Conservation (phyloP, 2,888 invertebrate genomes). For the Drosophila pullipes region DNA sequence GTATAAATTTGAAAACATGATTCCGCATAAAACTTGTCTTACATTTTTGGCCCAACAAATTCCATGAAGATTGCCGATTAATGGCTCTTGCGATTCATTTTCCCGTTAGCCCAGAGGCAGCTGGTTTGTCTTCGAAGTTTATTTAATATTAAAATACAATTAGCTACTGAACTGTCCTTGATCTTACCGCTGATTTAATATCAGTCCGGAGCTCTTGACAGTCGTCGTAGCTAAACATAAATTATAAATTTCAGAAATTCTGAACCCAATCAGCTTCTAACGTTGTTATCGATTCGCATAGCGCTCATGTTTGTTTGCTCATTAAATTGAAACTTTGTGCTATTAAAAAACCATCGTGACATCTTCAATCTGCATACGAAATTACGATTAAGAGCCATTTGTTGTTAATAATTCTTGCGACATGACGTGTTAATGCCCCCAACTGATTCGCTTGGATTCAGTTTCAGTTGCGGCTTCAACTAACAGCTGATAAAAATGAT, state of each 20-base stretch:
- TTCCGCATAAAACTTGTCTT: background rate
- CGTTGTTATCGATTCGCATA: conserved; percentile 53
- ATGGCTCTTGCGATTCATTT: background rate
- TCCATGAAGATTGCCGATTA: background rate
- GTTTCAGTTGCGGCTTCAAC: background rate
- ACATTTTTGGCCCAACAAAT: background rate
- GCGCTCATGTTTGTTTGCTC: conserved; percentile 17
- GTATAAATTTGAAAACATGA: background rate
- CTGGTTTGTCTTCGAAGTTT: conserved; percentile 24
- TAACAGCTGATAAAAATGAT: conserved; percentile 16
- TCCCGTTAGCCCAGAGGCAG: conserved; percentile 19
- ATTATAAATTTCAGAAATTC: conserved; percentile 14
- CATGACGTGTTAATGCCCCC: conserved; percentile 47
- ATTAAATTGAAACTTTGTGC: conserved; percentile 29
- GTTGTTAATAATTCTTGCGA: conserved; percentile 24
- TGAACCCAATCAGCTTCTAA: conserved; percentile 14
- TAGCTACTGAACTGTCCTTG: conserved; percentile 56
- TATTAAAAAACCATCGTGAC: conserved; percentile 47
- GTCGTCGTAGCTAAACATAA: conserved; percentile 16
- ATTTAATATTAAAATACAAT: background rate
- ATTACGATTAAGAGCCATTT: conserved; percentile 28
- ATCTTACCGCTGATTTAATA: conserved; percentile 62
- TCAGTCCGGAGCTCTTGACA: conserved; percentile 1
- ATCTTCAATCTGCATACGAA: conserved; percentile 60
- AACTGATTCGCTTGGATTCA: conserved; percentile 11